Conservation (phyloP, 2,797 vertebrate species). For the Mormyrops boulengeri region DNA sequence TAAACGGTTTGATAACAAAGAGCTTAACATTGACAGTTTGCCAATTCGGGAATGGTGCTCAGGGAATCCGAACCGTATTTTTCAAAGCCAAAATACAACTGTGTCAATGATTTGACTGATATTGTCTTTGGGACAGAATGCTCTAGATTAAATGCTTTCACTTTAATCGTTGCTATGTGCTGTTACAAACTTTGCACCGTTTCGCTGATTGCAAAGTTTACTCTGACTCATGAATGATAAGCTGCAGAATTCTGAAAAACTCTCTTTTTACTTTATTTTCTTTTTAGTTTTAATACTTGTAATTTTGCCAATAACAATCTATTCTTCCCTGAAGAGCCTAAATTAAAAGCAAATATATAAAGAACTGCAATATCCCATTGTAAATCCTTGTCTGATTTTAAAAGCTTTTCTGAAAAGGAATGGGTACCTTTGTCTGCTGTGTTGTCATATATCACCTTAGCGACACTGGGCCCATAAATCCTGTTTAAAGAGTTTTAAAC, state of each 20-base stretch:
- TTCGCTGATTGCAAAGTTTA: background rate
- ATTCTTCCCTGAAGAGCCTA: background rate
- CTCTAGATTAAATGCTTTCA: background rate
- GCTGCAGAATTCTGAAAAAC: background rate
- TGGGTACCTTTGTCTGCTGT: background rate
- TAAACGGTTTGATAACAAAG: background rate
- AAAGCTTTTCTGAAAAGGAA: constrained; percentile 10
- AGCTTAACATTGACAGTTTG: background rate
- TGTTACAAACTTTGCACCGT: background rate
- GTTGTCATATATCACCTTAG: background rate
- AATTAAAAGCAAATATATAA: constrained; percentile 17
- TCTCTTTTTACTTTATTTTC: constrained; percentile 1
- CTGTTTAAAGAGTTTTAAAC: constrained; percentile 15
- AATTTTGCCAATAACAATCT: background rate
- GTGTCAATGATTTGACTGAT: background rate
- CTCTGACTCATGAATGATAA: background rate
- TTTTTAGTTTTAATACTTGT: background rate
- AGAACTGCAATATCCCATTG: background rate
- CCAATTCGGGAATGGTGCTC: background rate
- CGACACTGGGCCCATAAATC: constrained; percentile 13
- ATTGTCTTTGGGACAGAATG: background rate
- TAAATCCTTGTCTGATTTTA: background rate
- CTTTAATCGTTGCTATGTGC: background rate
- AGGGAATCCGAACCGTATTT: background rate
- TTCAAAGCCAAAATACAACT: background rate